Conservation (phyloP, 2,888 invertebrate genomes). For the Cotesia congregata region DNA sequence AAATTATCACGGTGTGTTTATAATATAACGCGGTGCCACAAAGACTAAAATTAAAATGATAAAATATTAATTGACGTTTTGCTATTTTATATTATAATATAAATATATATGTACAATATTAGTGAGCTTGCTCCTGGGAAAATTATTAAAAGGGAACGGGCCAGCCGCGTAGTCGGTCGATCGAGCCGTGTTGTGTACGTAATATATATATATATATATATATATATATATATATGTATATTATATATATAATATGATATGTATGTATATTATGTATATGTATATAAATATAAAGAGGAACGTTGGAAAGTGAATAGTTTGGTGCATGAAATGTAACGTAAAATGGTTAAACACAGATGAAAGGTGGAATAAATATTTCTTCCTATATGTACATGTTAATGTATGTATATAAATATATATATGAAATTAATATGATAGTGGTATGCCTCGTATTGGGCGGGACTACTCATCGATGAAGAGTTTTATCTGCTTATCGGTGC, state of each 20-base stretch:
- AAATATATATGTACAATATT: background rate
- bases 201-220: background rate
- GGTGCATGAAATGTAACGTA: conserved; percentile 37
- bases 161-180: conserved; percentile 34
- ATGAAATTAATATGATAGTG: conserved; percentile 15
- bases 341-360: background rate
- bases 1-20: conserved; percentile 11
- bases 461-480: conserved; percentile 18
- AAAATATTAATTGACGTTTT: background rate
- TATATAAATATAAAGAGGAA: conserved; percentile 22
- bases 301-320: conserved; percentile 40
- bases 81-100: conserved; percentile 3
- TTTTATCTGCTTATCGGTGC: conserved; percentile 31
- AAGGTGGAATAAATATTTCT: conserved; percentile 15
- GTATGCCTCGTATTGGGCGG: conserved; percentile 20
- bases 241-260: background rate
- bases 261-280: background rate
- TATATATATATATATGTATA: too few species aligned
- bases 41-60: too few species aligned
- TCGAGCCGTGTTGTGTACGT: conserved; percentile 30
- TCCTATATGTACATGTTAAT: background rate
- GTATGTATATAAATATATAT: background rate
- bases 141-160: conserved; percentile 11
- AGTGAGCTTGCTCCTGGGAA: conserved; percentile 17
- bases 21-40: background rate